Percentiles rank a stretch among this genome's conserved stretches.
Evolutionary conservation across 2,797 vertebrate species (phyloP).

Genomic region (Hylomyscus alleni): DNA sequence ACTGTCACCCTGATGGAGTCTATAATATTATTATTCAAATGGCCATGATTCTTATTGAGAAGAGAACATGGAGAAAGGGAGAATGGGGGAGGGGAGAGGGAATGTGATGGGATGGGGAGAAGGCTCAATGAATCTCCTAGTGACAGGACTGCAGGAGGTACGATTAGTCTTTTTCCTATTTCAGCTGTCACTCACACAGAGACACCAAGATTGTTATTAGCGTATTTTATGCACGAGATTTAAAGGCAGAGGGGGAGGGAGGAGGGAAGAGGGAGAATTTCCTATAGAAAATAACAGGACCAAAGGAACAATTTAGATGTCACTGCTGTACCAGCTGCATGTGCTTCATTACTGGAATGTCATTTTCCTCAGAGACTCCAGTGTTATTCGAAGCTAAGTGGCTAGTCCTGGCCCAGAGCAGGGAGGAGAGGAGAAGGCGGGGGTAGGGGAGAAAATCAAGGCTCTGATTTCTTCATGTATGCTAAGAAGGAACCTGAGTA

Average conservation of each 20-base stretch:
- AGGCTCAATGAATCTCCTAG: constrained; percentile 89
- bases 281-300: constrained; percentile 82
- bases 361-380: constrained; percentile 70
- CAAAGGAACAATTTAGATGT: constrained; percentile 89
- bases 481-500: background rate
- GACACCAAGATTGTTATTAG: constrained; percentile 89
- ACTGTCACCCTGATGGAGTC: constrained; percentile 91
- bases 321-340: constrained; percentile 84
- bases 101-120: constrained; percentile 70
- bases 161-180: constrained; percentile 90
- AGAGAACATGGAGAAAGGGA: constrained; percentile 63
- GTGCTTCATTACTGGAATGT: constrained; percentile 48
- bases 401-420: background rate
- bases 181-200: constrained; percentile 89
- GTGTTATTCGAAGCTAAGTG: constrained; percentile 53
- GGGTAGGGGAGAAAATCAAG: fast-evolving
- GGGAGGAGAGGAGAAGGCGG: background rate
- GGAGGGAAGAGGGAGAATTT: constrained; percentile 80
- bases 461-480: background rate
- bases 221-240: constrained; percentile 85
- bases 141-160: constrained; percentile 89
- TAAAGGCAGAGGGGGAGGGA: constrained; percentile 70
- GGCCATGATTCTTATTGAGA: constrained; percentile 89
- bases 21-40: constrained; percentile 93
- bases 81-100: background rate